Evolutionary conservation across 2,797 vertebrate species (phyloP), one percentile per base, ranked within the genome.

Genomic region (Argya squamiceps): DNA sequence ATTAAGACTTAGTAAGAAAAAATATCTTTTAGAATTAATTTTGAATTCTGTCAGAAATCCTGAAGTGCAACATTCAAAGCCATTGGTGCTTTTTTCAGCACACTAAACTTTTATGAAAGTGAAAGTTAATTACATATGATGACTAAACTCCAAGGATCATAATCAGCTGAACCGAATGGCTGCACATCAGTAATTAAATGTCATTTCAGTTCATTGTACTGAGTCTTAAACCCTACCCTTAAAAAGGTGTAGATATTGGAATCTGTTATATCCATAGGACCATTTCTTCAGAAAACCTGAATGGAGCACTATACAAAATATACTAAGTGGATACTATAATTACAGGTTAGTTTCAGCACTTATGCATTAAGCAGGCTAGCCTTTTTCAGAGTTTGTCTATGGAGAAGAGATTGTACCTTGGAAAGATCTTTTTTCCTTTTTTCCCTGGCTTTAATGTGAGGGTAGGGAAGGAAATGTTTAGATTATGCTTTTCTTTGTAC

Each of bases 61-160:
- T 98, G 97, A 98, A 98, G 96, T 98, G 97, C 92, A 97, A 97
- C 96, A 96, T 97, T 98, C 97, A 73, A 92, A 96, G 91, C 77
- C 92, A 95, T 88, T 88, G 60, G 73, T 94, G 90, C 56, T 92
- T 97, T 97, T 98, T 96, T 96, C 97, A 96, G 97, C 93, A 97
- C 98, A 99, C 99, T 99, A 99, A 98, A 98, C 98, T 98, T 99
- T 98, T 98, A 98, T 98, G 98, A 98, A 99, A 98, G 98, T 98
- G 98, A 98, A 99, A 99, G 98, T 99, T 99, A 99, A 99, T 99
- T 98, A 98, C 98, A 98, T 98, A 98, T 99, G 98, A 99, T 99
- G 98, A 98, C 98, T 99, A 98, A 99, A 98, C 98, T 98, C 98
- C 97, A 97, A 98, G 98, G 98, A 99, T 98, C 97, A 98, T 99